Evolutionary conservation across 2,888 invertebrate species (phyloP).

Genomic region (Taphrorychus bicolor): DNA sequence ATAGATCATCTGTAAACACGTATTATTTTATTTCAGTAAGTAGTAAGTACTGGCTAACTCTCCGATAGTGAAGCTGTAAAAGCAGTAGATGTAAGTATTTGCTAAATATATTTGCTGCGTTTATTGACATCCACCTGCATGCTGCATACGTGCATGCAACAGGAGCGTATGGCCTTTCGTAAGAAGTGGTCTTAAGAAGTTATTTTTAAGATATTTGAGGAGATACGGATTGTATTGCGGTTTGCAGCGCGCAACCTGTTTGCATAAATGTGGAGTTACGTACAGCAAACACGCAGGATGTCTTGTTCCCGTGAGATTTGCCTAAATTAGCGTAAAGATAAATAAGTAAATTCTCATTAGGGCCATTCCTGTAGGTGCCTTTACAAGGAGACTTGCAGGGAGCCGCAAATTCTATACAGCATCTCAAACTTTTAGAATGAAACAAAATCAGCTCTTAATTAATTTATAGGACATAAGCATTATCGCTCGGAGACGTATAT

Average conservation of each 20-base stretch:
- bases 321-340: no score
- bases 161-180: conserved; percentile 7
- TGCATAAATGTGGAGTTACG: conserved; percentile 22
- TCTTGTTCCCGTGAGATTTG: conserved; percentile 20
- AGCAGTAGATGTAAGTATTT: background rate
- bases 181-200: conserved; percentile 15
- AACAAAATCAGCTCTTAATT: no score
- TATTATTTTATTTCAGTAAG: no score
- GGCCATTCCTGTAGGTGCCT: no score
- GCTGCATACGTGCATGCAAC: background rate
- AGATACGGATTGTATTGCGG: conserved; percentile 24
- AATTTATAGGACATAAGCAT: no score
- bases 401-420: no score
- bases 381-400: no score
- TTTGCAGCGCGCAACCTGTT: conserved; percentile 28
- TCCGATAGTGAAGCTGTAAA: background rate
- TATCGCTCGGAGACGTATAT: no score
- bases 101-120: background rate
- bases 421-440: no score
- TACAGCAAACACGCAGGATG: conserved; percentile 20
- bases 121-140: conserved; percentile 9
- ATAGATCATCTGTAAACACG: no score
- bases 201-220: conserved; percentile 15
- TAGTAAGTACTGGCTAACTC: no score
- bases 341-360: no score